phyloP scores from a whole-genome alignment of 1,140 invertebrate species.

The Bombus haemorrhoidalis region DNA sequence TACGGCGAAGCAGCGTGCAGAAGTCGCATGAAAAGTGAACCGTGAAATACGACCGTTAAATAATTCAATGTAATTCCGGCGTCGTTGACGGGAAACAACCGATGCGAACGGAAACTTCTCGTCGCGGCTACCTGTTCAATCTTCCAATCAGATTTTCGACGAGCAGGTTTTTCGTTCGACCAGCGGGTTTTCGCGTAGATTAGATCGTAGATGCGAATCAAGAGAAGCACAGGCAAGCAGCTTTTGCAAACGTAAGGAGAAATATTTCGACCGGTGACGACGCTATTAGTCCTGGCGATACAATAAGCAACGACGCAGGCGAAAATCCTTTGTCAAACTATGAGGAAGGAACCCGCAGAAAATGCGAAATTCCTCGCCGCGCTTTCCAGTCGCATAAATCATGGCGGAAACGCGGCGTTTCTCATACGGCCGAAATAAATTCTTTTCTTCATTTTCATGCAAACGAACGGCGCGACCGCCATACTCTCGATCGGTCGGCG shows the following conservation, averaged over 20 bases:
- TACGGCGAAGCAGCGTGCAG: conserved; percentile 25
- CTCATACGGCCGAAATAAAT: conserved; percentile 38
- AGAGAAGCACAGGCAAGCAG: neutral
- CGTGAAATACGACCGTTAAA: conserved; percentile 34
- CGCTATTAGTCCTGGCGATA: neutral
- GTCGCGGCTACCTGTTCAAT: neutral
- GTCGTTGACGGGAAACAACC: conserved; percentile 7
- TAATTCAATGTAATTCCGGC: conserved; percentile 21
- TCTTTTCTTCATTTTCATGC: conserved; percentile 47
- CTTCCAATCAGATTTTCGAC: neutral
- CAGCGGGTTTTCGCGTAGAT: neutral
- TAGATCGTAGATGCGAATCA: neutral
- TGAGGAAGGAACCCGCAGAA: conserved; percentile 1
- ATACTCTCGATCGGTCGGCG: conserved; percentile 25
- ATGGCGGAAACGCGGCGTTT: conserved; percentile 22
- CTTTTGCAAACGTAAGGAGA: neutral
- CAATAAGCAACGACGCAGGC: neutral
- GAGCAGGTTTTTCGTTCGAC: neutral
- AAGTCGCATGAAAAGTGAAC: conserved; percentile 32
- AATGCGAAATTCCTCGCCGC: conserved; percentile 22
- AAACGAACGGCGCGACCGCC: conserved; percentile 28
- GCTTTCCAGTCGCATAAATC: conserved; percentile 31
- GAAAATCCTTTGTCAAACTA: conserved; percentile 6
- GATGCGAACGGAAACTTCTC: neutral
- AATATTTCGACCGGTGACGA: neutral